phyloP scores from a whole-genome alignment of 2,797 vertebrate genomes.

The Platalea minor region DNA sequence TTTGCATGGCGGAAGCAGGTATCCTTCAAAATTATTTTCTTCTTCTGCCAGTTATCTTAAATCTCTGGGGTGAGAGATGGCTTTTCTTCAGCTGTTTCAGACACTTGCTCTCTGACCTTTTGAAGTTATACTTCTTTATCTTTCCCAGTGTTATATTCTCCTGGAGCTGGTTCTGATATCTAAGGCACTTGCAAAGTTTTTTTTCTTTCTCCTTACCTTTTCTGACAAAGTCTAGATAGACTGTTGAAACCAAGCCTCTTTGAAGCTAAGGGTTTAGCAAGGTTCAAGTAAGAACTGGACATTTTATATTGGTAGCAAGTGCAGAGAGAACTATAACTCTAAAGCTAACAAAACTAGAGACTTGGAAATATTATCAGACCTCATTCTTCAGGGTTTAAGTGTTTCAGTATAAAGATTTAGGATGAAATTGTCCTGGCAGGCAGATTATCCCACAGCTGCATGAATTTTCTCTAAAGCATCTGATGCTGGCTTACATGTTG shows the following conservation, averaged over 20 bases:
- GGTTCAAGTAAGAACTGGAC: neutral
- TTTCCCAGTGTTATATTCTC: neutral
- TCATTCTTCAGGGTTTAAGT: conserved; percentile 41
- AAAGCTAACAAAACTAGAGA: conserved; percentile 31
- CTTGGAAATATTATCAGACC: conserved; percentile 36
- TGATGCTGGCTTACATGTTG: conserved; percentile 21
- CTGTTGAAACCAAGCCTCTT: neutral
- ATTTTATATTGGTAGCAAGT: neutral
- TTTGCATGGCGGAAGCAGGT: neutral
- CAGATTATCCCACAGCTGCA: conserved; percentile 52
- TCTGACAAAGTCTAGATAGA: neutral
- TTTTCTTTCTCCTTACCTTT: neutral
- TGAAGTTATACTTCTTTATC: neutral
- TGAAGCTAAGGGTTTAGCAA: conserved; percentile 28
- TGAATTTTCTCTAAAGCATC: conserved; percentile 26
- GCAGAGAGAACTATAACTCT: neutral
- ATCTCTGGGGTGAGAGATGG: neutral
- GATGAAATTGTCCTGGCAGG: conserved; percentile 49
- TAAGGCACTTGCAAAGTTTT: neutral
- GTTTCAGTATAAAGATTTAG: conserved; percentile 27
- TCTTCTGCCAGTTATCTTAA: neutral
- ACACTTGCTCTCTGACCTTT: conserved; percentile 9
- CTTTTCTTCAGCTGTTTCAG: conserved; percentile 12
- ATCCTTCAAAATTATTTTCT: conserved; percentile 5
- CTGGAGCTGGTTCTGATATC: conserved; percentile 14